Conservation (phyloP, 2,888 invertebrate species). For the Teleogryllus oceanicus region DNA sequence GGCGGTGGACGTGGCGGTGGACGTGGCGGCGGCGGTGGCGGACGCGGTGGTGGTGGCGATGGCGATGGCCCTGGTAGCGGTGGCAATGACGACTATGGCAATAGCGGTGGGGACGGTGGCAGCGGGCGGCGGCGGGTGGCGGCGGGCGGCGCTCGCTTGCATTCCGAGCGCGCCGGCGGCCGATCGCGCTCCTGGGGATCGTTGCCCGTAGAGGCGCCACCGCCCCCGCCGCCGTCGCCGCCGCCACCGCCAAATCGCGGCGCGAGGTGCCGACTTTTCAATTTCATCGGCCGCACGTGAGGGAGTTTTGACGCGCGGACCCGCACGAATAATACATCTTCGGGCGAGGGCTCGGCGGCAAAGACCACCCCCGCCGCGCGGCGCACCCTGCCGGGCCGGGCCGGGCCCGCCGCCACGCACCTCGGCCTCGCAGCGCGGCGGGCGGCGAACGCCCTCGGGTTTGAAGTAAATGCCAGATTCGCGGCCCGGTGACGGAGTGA, state of each 20-base stretch:
- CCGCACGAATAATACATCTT: conserved; percentile 31
- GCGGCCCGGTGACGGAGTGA: not conserved
- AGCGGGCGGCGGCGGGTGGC: not conserved
- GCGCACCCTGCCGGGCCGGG: not conserved
- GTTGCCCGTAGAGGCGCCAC: conserved; percentile 20
- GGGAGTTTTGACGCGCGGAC: conserved; percentile 31
- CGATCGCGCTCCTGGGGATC: conserved; percentile 30
- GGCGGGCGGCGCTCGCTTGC: not conserved
- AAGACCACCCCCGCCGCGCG: not conserved
- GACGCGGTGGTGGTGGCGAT: no score
- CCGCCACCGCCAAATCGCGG: conserved; percentile 27
- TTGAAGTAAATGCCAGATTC: not conserved
- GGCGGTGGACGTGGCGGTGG: not conserved
- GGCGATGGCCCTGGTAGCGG: not conserved
- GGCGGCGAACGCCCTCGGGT: not conserved
- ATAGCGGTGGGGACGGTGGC: not conserved
- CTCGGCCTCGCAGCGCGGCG: not conserved
- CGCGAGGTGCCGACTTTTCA: conserved; percentile 28
- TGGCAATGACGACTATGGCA: not conserved
- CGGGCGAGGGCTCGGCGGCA: conserved; percentile 21
- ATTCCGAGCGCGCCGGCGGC: not conserved
- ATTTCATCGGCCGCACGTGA: conserved; percentile 30
- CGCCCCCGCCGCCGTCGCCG: not conserved
- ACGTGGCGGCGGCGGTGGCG: no score
- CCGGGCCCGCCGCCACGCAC: not conserved